phyloP scores from a whole-genome alignment of 2,797 vertebrate species.

The Notamacropus eugenii region DNA sequence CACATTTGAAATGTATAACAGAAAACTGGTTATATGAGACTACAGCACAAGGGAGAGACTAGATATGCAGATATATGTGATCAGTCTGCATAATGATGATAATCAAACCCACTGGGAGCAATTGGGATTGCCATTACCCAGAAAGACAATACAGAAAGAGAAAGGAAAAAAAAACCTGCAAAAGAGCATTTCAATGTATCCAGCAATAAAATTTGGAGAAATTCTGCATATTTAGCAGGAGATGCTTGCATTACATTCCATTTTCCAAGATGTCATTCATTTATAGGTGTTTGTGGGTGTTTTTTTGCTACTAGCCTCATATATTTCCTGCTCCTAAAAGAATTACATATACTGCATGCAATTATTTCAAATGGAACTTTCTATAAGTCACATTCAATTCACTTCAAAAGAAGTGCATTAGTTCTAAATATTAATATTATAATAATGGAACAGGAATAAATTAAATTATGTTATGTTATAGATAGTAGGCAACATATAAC shows the following conservation, averaged over 20 bases:
- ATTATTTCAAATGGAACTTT: conserved; percentile 22
- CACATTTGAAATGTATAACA: too few species aligned
- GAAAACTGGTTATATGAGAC: too few species aligned
- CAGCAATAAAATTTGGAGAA: neutral
- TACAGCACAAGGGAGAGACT: neutral
- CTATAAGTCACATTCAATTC: neutral
- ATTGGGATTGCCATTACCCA: too few species aligned
- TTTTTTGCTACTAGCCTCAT: neutral
- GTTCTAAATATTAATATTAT: neutral
- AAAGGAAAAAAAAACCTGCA: too few species aligned
- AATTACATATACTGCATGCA: neutral
- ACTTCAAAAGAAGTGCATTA: neutral
- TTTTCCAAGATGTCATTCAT: neutral
- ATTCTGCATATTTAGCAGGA: neutral
- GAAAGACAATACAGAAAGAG: too few species aligned
- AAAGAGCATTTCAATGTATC: too few species aligned
- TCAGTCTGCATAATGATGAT: neutral
- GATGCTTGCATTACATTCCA: neutral
- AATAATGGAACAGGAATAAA: neutral
- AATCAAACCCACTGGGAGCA: too few species aligned
- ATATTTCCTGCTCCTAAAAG: neutral
- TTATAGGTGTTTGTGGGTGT: neutral
- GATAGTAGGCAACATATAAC: neutral
- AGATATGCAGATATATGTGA: neutral
- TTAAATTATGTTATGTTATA: neutral